phyloP scores from a whole-genome alignment of 2,797 vertebrate genomes.

The Gymnothorax javanicus region DNA sequence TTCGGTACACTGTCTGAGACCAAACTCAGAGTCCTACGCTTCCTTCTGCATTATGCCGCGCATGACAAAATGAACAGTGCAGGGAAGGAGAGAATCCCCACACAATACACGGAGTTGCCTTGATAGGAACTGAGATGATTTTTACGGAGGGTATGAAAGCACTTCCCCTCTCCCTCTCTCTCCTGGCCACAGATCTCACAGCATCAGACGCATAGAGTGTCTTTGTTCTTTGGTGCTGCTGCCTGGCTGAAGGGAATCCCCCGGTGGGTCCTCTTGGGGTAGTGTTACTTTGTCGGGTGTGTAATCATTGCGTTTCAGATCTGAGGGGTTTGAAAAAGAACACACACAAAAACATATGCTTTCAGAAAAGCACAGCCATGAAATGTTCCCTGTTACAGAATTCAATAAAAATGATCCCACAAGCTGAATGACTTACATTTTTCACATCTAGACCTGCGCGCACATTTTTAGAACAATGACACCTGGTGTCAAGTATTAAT shows the following conservation, averaged over 20 bases:
- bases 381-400: not conserved
- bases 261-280: conserved; percentile 85
- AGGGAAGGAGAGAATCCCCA: conserved; percentile 24
- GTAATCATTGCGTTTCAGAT: conserved; percentile 96
- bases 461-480: not conserved
- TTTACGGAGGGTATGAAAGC: conserved; percentile 55
- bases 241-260: conserved; percentile 75
- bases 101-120: conserved; percentile 57
- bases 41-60: conserved; percentile 37
- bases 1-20: not conserved
- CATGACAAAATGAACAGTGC: conserved; percentile 49
- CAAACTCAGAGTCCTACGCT: conserved; percentile 36
- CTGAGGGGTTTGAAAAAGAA: conserved; percentile 60
- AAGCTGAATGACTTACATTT: not conserved
- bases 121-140: conserved; percentile 48
- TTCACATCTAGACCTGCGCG: not conserved
- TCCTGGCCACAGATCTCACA: conserved; percentile 66
- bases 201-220: conserved; percentile 87
- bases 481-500: not conserved
- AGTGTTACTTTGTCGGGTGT: conserved; percentile 93
- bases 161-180: conserved; percentile 39
- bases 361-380: not conserved
- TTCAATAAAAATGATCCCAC: not conserved
- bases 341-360: not conserved
- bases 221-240: conserved; percentile 84